Percentiles rank a stretch among this genome's conserved stretches.
phyloP scores from a whole-genome alignment of 2,113 vertebrate genomes.

The Genyomyrus donnyi region DNA sequence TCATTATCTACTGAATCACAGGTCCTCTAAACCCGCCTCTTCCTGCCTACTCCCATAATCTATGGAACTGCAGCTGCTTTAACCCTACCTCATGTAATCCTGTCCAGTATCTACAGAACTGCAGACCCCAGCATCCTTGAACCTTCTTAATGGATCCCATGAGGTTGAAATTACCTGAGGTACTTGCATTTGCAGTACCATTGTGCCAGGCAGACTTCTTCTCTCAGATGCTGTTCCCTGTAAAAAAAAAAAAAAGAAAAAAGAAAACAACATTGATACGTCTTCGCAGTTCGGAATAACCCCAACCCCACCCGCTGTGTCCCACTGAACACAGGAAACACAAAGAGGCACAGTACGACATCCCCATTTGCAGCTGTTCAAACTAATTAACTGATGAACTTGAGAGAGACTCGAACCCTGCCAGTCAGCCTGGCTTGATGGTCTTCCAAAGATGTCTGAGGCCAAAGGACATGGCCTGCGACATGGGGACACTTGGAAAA shows the following conservation, averaged over 20 bases:
- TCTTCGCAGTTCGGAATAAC: neutral
- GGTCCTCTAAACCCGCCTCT: neutral
- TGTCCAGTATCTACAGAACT: neutral
- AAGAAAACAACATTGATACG: neutral
- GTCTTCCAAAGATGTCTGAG: conserved; percentile 23
- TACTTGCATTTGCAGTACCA: neutral
- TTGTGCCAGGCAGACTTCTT: neutral
- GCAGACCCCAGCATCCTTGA: neutral
- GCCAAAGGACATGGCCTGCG: conserved; percentile 18
- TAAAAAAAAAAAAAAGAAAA: neutral
- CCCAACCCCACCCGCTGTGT: neutral
- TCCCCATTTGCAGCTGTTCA: conserved; percentile 30
- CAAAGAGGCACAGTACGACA: neutral
- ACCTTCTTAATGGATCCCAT: neutral
- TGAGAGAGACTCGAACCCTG: conserved; percentile 33
- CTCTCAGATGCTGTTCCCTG: neutral
- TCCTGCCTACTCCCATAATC: neutral
- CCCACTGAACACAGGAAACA: neutral
- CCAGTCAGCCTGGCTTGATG: conserved; percentile 36
- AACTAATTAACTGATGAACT: conserved; percentile 55
- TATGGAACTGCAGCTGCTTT: neutral
- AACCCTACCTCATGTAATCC: neutral
- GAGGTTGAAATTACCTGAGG: neutral
- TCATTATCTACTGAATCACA: neutral
- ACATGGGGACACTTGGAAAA: neutral